These are phyloP conservation scores for Rotaria magnacalcarata DNA, from an alignment of 2,888 invertebrate species.

Conservation along the genomic window DNA sequence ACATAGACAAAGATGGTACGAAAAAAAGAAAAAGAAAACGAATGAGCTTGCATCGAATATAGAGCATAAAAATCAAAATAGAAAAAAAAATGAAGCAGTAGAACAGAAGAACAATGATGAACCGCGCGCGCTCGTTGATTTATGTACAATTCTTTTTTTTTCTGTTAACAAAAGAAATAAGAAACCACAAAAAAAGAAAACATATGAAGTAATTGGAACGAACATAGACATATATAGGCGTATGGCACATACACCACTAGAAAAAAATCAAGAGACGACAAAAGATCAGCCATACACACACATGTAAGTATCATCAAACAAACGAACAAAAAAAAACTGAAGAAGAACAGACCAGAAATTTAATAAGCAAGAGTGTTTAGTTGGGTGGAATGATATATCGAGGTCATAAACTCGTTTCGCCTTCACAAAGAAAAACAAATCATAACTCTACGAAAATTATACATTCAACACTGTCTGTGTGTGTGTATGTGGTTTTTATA, in stretches of 20 bases:
- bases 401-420: neutral
- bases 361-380: neutral
- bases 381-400: constrained; percentile 15
- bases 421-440: neutral
- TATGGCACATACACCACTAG: constrained; percentile 20
- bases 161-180: neutral
- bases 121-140: neutral
- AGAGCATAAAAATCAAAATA: constrained; percentile 13
- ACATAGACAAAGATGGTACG: neutral
- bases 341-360: neutral
- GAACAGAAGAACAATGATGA: neutral
- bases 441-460: neutral
- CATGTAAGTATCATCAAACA: neutral
- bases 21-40: neutral
- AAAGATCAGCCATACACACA: neutral
- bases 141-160: constrained; percentile 28
- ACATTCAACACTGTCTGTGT: neutral
- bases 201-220: neutral
- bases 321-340: neutral
- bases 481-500: neutral
- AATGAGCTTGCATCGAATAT: constrained; percentile 26
- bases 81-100: neutral
- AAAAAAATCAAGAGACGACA: neutral
- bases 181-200: neutral
- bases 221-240: neutral